These are phyloP conservation scores for Callosobruchus maculatus DNA, from an alignment of 2,888 invertebrate species.

Conservation along the genomic window DNA sequence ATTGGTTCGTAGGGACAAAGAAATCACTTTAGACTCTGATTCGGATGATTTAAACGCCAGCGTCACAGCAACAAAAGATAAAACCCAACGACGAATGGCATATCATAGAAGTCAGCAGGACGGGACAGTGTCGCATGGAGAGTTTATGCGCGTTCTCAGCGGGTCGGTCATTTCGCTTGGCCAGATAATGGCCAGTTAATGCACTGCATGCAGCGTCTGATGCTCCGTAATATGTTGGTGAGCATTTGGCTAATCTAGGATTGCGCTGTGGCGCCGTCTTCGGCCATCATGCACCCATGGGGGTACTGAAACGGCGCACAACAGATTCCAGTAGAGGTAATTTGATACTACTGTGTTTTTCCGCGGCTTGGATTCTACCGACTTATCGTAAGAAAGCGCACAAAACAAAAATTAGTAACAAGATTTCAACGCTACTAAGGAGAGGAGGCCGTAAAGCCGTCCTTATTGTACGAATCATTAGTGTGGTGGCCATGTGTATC, in stretches of 20 bases:
- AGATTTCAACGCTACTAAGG: no score
- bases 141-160: background rate
- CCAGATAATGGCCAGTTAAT: constrained; percentile 6
- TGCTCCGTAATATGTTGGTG: background rate
- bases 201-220: background rate
- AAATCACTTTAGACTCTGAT: background rate
- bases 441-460: no score
- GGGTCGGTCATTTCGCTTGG: constrained; percentile 10
- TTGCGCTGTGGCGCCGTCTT: background rate
- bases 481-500: no score
- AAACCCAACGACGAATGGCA: background rate
- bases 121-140: background rate
- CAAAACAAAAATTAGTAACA: no score
- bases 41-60: background rate
- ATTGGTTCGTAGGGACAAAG: no score
- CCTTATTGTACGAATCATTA: no score
- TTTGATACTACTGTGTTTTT: background rate
- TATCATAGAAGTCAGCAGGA: background rate
- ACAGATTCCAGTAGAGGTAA: background rate
- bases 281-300: background rate
- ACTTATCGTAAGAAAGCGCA: no score
- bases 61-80: background rate
- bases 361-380: no score
- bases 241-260: background rate
- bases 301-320: background rate